Evolutionary conservation across 2,113 vertebrate genomes (phyloP).

Genomic region (Crotalus tigris): DNA sequence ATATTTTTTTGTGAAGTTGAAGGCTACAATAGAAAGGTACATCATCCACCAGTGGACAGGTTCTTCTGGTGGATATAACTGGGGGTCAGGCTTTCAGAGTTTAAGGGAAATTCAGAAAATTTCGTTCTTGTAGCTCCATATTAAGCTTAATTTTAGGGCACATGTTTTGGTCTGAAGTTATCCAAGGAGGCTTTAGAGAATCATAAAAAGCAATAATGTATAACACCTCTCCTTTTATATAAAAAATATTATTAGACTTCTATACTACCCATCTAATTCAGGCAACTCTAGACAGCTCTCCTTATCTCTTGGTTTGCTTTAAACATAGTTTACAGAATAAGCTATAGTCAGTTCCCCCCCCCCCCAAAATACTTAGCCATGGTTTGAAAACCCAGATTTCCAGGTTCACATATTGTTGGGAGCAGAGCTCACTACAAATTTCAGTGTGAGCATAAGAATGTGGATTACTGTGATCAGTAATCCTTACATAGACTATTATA

Average conservation of each 20-base stretch:
- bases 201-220: neutral
- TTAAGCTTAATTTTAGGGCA: neutral
- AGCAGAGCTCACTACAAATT: neutral
- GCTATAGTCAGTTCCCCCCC: neutral
- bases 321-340: neutral
- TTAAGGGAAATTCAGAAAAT: neutral
- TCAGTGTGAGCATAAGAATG: neutral
- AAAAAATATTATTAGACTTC: no score
- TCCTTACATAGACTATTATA: neutral
- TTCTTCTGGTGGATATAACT: neutral
- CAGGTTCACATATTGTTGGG: neutral
- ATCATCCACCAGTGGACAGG: neutral
- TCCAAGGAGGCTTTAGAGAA: neutral
- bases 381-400: neutral
- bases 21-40: neutral
- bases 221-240: neutral
- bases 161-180: neutral
- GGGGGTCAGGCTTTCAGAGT: neutral
- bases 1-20: neutral
- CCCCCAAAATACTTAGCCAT: neutral
- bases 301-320: neutral
- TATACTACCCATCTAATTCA: no score
- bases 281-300: no score
- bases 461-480: neutral
- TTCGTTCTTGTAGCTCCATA: neutral